phyloP scores from a whole-genome alignment of 2,113 vertebrate species.

The Ptilorrhoa leucosticta region DNA sequence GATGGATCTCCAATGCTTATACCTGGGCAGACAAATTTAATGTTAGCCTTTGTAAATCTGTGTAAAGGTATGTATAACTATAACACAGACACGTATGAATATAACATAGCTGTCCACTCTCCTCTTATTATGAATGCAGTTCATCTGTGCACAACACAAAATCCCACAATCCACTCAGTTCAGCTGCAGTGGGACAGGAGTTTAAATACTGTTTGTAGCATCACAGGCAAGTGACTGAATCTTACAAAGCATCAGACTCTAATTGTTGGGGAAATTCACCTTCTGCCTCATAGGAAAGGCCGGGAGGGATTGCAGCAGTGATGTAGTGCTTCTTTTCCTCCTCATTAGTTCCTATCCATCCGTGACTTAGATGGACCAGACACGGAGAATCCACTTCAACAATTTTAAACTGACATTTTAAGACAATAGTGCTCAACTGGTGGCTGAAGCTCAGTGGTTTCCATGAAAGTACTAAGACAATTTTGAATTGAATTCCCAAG shows the following conservation, averaged over 20 bases:
- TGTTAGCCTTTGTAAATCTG: background rate
- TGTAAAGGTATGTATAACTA: background rate
- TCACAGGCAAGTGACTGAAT: background rate
- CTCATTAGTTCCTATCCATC: background rate
- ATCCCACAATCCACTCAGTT: background rate
- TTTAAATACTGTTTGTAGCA: background rate
- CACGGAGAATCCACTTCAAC: fast-evolving
- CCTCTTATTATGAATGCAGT: background rate
- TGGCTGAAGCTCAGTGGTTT: background rate
- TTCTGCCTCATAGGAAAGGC: background rate
- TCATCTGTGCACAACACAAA: background rate
- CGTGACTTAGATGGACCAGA: background rate
- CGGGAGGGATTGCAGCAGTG: background rate
- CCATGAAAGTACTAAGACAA: background rate
- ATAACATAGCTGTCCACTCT: background rate
- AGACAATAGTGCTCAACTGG: background rate
- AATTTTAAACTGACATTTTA: background rate
- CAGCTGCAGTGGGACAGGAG: background rate
- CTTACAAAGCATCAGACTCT: background rate
- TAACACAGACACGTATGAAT: background rate
- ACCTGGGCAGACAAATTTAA: background rate
- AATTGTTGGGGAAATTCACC: background rate
- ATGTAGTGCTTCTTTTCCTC: background rate
- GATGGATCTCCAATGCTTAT: background rate
- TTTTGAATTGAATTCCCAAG: background rate